phyloP scores from a whole-genome alignment of 1,140 invertebrate species.

The Telenomus remus region DNA sequence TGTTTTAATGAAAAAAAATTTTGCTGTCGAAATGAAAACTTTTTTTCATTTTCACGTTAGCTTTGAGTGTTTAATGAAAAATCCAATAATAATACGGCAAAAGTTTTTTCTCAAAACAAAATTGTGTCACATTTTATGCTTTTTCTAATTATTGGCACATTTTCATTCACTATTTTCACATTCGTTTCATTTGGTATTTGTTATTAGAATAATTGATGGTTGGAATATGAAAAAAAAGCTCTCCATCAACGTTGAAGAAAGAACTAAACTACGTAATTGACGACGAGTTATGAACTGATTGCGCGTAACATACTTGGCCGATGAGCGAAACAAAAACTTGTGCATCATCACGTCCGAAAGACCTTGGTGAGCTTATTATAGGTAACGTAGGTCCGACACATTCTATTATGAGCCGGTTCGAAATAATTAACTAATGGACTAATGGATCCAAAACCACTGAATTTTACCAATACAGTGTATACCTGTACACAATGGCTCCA shows the following conservation, averaged over 20 bases:
- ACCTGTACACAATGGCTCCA: constrained; percentile 27
- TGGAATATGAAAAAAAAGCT: no score
- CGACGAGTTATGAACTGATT: constrained; percentile 28
- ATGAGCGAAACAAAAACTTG: constrained; percentile 51
- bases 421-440: constrained; percentile 74
- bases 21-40: no score
- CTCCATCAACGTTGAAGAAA: neutral
- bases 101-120: no score
- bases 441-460: constrained; percentile 65
- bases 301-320: constrained; percentile 13
- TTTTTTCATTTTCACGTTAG: no score
- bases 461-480: constrained; percentile 48
- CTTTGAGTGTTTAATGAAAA: no score
- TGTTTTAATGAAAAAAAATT: no score
- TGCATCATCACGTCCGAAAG: constrained; percentile 49
- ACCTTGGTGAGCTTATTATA: constrained; percentile 58
- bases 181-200: no score
- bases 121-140: no score
- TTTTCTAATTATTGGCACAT: no score
- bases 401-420: constrained; percentile 66
- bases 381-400: constrained; percentile 58
- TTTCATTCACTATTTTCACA: no score
- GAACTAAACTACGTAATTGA: constrained; percentile 36
- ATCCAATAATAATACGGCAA: no score
- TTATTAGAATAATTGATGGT: no score